These are phyloP conservation scores for Mesaphorura yosii DNA, from an alignment of 1,140 invertebrate species.

Conservation along the genomic window DNA sequence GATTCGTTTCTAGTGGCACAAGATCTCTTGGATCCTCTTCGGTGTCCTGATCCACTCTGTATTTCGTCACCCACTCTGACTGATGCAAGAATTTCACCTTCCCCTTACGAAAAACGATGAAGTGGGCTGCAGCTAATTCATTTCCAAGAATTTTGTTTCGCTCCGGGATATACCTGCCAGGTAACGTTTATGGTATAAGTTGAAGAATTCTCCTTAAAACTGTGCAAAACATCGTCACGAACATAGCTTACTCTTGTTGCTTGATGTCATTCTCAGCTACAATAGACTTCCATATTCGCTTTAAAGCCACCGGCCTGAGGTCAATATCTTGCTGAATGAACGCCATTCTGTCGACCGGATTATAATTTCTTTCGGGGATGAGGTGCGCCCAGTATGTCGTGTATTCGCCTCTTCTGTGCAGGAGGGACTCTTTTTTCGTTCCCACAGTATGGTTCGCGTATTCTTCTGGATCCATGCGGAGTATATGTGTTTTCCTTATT, in stretches of 20 bases:
- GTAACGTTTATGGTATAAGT: constrained; percentile 37
- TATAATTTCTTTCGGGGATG: not conserved
- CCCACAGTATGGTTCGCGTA: not conserved
- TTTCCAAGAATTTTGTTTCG: constrained; percentile 43
- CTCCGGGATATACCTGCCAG: constrained; percentile 38
- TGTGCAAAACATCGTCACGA: not conserved
- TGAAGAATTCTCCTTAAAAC: not conserved
- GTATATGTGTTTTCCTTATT: constrained; percentile 4
- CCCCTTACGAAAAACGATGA: constrained; percentile 52
- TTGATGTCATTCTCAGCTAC: not conserved
- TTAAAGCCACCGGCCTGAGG: constrained; percentile 36
- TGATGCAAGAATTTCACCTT: constrained; percentile 52
- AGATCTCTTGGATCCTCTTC: constrained; percentile 34
- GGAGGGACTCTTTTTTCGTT: constrained; percentile 3
- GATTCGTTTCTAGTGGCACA: constrained; percentile 45
- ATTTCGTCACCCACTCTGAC: constrained; percentile 40
- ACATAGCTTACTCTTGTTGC: not conserved
- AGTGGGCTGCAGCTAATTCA: constrained; percentile 62
- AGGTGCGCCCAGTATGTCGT: not conserved
- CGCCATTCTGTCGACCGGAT: constrained; percentile 33
- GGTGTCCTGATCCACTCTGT: constrained; percentile 23
- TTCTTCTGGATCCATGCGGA: constrained; percentile 8
- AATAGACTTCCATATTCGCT: constrained; percentile 37
- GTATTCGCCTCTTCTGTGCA: constrained; percentile 15
- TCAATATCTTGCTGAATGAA: constrained; percentile 41